Conservation (phyloP, 2,797 vertebrate genomes). For the Peromyscus aztecus region DNA sequence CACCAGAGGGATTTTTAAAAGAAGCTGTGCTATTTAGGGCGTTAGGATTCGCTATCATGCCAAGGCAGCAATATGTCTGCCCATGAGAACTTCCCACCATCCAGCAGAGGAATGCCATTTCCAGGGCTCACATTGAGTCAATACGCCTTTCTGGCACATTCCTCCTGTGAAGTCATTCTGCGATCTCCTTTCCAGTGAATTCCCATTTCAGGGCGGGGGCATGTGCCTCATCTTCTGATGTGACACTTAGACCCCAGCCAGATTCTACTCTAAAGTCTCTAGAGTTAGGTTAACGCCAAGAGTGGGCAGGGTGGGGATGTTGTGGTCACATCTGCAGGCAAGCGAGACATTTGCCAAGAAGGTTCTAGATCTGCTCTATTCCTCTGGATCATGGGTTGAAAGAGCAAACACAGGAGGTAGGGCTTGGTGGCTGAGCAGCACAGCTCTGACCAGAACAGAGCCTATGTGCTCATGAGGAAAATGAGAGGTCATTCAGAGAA, state of each 20-base stretch:
- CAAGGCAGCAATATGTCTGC: constrained; percentile 74
- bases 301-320: not conserved
- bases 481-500: constrained; percentile 83
- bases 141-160: not conserved
- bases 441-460: constrained; percentile 76
- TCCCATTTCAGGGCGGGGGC: not conserved
- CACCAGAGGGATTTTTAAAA: constrained; percentile 72
- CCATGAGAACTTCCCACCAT: constrained; percentile 37
- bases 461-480: constrained; percentile 81
- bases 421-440: constrained; percentile 61
- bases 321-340: constrained; percentile 66
- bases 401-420: constrained; percentile 79
- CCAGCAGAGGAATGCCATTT: not conserved
- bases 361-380: constrained; percentile 80
- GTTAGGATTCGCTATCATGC: constrained; percentile 58
- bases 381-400: constrained; percentile 74
- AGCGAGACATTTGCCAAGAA: constrained; percentile 73
- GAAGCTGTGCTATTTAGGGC: constrained; percentile 69
- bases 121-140: not conserved
- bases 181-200: not conserved
- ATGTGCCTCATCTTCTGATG: not conserved
- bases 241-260: not conserved
- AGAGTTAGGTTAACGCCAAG: not conserved
- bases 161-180: not conserved
- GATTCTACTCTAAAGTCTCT: not conserved